Evolutionary conservation across 2,113 vertebrate genomes (phyloP).

Genomic region (Serilophus lunatus): DNA sequence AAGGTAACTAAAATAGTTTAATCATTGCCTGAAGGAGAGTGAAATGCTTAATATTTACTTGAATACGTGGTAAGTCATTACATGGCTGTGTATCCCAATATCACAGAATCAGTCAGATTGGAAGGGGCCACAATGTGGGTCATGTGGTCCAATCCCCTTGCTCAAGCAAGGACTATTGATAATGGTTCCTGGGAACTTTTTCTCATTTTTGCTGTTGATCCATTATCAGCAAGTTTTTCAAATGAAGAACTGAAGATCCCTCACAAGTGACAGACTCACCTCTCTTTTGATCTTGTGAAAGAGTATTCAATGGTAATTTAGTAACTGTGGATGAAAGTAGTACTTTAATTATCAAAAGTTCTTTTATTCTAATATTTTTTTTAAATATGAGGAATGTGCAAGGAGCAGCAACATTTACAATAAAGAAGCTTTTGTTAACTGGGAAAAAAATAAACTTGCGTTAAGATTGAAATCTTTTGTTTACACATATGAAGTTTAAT

Average conservation of each 20-base stretch:
- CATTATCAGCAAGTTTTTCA: neutral
- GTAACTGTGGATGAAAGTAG: neutral
- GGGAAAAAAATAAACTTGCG: neutral
- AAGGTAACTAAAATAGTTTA: neutral
- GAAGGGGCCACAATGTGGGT: neutral
- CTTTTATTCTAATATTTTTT: neutral
- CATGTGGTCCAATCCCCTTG: neutral
- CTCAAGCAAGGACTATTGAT: neutral
- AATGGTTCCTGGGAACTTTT: neutral
- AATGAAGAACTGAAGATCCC: neutral
- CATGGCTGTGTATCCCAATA: neutral
- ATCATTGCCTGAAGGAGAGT: neutral
- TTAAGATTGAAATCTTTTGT: neutral
- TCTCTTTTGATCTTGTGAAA: neutral
- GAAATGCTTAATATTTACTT: neutral
- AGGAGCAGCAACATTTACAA: neutral
- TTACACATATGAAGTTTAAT: neutral
- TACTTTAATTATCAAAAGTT: neutral
- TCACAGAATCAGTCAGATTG: neutral
- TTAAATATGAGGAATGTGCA: neutral
- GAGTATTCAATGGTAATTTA: neutral
- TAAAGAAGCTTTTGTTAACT: neutral
- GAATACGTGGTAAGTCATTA: neutral
- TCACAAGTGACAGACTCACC: neutral
- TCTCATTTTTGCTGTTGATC: neutral